These are phyloP conservation scores for Apocheima hispidaria DNA, from an alignment of 2,888 invertebrate species.

Conservation along the genomic window DNA sequence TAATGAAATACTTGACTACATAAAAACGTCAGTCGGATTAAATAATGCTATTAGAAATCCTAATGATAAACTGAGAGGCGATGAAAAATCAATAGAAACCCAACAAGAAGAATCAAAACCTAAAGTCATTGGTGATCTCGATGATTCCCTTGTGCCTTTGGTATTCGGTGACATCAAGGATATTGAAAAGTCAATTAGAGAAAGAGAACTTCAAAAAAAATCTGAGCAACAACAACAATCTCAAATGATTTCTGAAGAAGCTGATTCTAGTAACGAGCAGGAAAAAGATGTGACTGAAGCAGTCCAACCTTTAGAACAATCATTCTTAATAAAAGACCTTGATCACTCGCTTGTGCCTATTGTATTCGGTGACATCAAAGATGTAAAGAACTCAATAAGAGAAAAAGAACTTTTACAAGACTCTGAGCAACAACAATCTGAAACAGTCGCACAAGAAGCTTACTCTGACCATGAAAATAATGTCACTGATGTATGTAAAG, in stretches of 20 bases:
- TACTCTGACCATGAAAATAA: slow-evolving; percentile 17
- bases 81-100: slow-evolving; percentile 10
- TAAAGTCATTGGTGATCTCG: background rate
- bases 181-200: background rate
- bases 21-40: slow-evolving; percentile 9
- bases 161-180: slow-evolving; percentile 3
- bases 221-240: background rate
- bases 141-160: slow-evolving; percentile 1
- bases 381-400: slow-evolving; percentile 53
- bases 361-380: slow-evolving; percentile 63
- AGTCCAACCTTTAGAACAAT: background rate
- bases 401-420: slow-evolving; percentile 36
- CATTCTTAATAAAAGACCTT: slow-evolving; percentile 56
- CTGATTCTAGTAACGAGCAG: background rate
- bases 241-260: background rate
- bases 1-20: slow-evolving; percentile 36
- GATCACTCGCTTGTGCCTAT: slow-evolving; percentile 63
- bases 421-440: slow-evolving; percentile 10
- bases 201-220: slow-evolving; percentile 2
- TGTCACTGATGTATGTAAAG: background rate
- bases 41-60: slow-evolving; percentile 9
- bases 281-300: background rate
- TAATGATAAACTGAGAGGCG: background rate
- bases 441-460: slow-evolving; percentile 27
- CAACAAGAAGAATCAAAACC: slow-evolving; percentile 11